Conservation (phyloP, 2,113 vertebrate species). For the Cepphus grylle region DNA sequence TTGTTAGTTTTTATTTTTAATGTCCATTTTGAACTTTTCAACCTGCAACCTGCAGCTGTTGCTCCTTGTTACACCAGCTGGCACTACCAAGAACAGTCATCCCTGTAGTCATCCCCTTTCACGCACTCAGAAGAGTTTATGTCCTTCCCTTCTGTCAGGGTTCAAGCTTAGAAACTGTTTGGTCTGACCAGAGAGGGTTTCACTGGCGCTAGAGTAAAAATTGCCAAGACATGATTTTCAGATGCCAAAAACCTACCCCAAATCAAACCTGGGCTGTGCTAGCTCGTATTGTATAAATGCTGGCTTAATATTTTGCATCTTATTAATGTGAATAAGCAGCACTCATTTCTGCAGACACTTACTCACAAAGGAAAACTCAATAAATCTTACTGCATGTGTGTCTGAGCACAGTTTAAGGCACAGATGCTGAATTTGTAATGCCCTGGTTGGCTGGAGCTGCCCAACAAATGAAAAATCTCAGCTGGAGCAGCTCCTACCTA, state of each 20-base stretch:
- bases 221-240: not conserved
- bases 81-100: not conserved
- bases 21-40: not conserved
- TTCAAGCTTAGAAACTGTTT: not conserved
- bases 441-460: not conserved
- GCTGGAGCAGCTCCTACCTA: not conserved
- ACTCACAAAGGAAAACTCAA: not conserved
- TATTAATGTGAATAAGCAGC: not conserved
- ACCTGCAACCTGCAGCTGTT: not conserved
- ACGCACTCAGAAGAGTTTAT: not conserved
- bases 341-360: not conserved
- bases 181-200: not conserved
- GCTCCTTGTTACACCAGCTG: not conserved
- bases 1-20: not conserved
- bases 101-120: not conserved
- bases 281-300: not conserved
- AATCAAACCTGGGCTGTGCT: not conserved
- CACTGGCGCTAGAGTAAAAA: not conserved
- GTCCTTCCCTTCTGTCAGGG: not conserved
- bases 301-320: not conserved
- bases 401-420: not conserved
- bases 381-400: not conserved
- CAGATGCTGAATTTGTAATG: not conserved
- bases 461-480: not conserved
- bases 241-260: not conserved